Conservation (phyloP, 92 coral and sea anemone genomes). For the Porites lobata region DNA sequence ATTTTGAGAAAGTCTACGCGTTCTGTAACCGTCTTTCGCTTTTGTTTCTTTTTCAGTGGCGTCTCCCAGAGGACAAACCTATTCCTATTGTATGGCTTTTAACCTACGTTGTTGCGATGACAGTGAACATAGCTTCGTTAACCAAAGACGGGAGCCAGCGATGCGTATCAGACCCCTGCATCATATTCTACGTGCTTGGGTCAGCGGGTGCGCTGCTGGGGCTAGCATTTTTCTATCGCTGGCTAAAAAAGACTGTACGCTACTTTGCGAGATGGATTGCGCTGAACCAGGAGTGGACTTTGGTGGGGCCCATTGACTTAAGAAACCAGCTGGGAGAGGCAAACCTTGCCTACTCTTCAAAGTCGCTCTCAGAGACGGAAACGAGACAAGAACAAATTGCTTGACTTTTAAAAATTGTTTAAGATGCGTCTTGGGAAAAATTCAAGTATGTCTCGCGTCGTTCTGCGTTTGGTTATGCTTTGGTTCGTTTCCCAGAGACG, state of each 20-base stretch:
- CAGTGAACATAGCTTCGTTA: conserved; percentile 91
- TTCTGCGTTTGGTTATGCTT: too few relatives aligned
- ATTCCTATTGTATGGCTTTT: conserved; percentile 91
- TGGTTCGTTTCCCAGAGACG: too few relatives aligned
- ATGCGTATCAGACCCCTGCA: conserved; percentile 90
- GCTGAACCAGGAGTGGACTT: conserved; percentile 92
- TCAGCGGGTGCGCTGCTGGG: conserved; percentile 90
- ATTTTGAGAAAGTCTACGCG: neutral
- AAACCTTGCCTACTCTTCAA: conserved; percentile 79
- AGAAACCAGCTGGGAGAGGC: conserved; percentile 66
- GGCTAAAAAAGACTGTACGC: conserved; percentile 82
- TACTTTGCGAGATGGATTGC: conserved; percentile 91
- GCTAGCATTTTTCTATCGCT: conserved; percentile 89
- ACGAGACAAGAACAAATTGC: conserved; percentile 28
- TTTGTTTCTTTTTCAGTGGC: conserved; percentile 77
- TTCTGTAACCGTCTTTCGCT: neutral
- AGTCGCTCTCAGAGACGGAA: conserved; percentile 53
- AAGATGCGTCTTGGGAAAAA: neutral
- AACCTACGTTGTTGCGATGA: conserved; percentile 87
- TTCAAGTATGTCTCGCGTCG: neutral
- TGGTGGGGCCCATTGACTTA: conserved; percentile 73
- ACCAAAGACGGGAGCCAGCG: conserved; percentile 95
- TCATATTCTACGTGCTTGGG: conserved; percentile 97
- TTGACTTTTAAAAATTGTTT: neutral
- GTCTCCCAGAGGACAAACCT: conserved; percentile 95